Evolutionary conservation across 2,797 vertebrate species (phyloP).

Genomic region (Poecilia wingei): DNA sequence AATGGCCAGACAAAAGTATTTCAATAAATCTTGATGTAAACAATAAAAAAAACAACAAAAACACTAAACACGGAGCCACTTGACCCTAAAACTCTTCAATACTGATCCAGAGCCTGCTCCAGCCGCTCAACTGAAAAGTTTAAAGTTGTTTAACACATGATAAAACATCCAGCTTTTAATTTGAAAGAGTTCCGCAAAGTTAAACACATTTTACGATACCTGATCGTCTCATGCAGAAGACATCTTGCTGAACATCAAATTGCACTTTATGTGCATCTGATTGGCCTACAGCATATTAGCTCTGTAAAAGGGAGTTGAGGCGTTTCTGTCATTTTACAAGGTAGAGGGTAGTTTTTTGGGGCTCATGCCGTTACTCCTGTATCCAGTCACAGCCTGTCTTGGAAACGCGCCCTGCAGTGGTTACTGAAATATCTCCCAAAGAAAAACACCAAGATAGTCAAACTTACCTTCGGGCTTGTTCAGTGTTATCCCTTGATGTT

Average conservation of each 20-base stretch:
- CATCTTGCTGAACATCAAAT: slow-evolving; percentile 40
- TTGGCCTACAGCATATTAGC: slow-evolving; percentile 15
- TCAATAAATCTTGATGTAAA: background rate
- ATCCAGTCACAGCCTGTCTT: slow-evolving; percentile 50
- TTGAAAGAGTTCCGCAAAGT: slow-evolving; percentile 48
- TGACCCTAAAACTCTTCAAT: slow-evolving; percentile 50
- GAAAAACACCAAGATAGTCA: slow-evolving; percentile 25
- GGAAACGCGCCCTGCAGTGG: slow-evolving; percentile 39
- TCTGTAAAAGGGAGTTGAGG: slow-evolving; percentile 2
- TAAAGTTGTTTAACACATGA: slow-evolving; percentile 55
- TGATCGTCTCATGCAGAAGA: slow-evolving; percentile 51
- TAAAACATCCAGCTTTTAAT: slow-evolving; percentile 50
- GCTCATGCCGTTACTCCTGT: slow-evolving; percentile 26
- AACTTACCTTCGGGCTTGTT: slow-evolving; percentile 55
- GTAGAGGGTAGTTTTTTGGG: slow-evolving; percentile 14
- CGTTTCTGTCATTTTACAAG: slow-evolving; percentile 8
- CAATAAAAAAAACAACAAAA: background rate
- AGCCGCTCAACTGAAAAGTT: slow-evolving; percentile 46
- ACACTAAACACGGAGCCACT: slow-evolving; percentile 50
- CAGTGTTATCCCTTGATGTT: slow-evolving; percentile 49
- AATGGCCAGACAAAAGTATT: background rate
- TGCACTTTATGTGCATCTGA: slow-evolving; percentile 26
- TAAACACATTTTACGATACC: slow-evolving; percentile 48
- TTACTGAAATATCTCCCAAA: slow-evolving; percentile 9
- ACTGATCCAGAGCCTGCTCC: slow-evolving; percentile 20